Percentiles rank a stretch among this genome's conserved stretches.
Evolutionary conservation across 2,797 vertebrate genomes (phyloP).

Genomic region (Meda fulgida): DNA sequence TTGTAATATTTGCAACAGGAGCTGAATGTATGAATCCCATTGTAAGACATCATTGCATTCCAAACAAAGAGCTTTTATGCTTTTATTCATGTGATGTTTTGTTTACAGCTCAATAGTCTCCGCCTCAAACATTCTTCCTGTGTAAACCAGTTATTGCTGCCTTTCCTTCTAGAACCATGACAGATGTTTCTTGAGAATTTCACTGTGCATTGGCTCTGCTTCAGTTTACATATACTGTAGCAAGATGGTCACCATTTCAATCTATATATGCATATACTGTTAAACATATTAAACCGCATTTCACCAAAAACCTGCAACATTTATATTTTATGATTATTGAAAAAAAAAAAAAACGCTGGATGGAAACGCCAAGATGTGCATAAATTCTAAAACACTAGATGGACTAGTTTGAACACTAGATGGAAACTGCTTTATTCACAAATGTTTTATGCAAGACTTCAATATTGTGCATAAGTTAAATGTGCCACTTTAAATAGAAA

Average conservation of each 20-base stretch:
- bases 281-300: background rate
- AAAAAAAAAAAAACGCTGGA: too few species aligned
- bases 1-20: background rate
- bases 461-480: too few species aligned
- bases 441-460: too few species aligned
- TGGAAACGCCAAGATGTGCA: too few species aligned
- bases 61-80: conserved; percentile 33
- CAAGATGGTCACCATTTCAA: conserved; percentile 70
- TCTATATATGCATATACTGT: conserved; percentile 63
- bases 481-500: too few species aligned
- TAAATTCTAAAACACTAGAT: too few species aligned
- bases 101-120: conserved; percentile 70
- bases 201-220: conserved; percentile 60
- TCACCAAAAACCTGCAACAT: background rate
- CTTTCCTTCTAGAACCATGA: conserved; percentile 61
- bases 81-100: conserved; percentile 56
- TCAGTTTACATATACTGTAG: conserved; percentile 66
- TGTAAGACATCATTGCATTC: background rate
- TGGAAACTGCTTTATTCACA: too few species aligned
- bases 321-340: too few species aligned
- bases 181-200: conserved; percentile 57
- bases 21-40: background rate
- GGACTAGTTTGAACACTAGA: too few species aligned
- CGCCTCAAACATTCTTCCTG: conserved; percentile 73
- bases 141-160: conserved; percentile 65